Evolutionary conservation across 2,888 invertebrate genomes (phyloP), one percentile per base, ranked within the genome.

Genomic region (Troides oblongomaculatus): DNA sequence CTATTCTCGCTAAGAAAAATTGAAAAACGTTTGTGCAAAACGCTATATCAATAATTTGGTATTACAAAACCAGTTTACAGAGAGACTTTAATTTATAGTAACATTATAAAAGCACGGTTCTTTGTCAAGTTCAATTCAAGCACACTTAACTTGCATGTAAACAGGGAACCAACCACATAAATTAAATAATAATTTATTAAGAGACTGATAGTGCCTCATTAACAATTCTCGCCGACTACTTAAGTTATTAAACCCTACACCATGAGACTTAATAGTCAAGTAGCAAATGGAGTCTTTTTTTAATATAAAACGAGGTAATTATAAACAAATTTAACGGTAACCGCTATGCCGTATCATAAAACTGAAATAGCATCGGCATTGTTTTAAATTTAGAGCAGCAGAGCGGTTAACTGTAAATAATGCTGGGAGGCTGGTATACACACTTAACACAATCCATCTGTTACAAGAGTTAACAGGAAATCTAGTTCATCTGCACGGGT

Each of bases 401-500:
- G 75, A 75, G 75, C 80, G 75, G 79, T 81, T 84, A 82, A 78
- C 79, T 78, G 78, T 77, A 76, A 78, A 80, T 79, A 80, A 82
- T 76, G 75, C 74, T 72, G 73, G 72, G 74, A 77, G 74, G 73
- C 75, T 77, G 72, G 65, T 72, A 64, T 69, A 72, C 69, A 71
- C 66, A 70, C 68, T 70, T 69, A 66, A 71, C 70, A 66, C 63
- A 57, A 64, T 53, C 77, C 75, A 79, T 74, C 79, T 75, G 76
- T 78, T 80, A 79, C 75, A 64, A 50, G 77, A 78, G 80, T 81
- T 81, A 81, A 80, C 85, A 84, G 85, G 83, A 86, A 87, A 86
- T 86, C 85, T 85, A 84, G 85, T 85, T 82, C 87, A 86, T 84
- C 82, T 84, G 77, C 81, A 88, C 84, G 84, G 85, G 82, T 86